Evolutionary conservation across 2,113 vertebrate genomes (phyloP), one percentile per base, ranked within the genome.

Genomic region (Calonectris borealis): DNA sequence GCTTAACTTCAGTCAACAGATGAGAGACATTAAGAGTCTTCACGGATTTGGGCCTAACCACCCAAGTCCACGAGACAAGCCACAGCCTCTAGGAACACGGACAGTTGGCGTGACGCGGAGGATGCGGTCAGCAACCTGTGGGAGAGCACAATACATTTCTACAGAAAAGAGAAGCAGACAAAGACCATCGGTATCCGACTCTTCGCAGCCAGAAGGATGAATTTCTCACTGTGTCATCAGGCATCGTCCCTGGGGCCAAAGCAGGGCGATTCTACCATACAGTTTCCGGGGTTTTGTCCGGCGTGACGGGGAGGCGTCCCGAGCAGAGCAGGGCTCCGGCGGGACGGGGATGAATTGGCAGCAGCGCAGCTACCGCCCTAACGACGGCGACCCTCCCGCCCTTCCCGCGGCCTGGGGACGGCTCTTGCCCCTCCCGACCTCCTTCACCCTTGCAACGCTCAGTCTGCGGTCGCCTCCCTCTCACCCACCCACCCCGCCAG

Each of bases 81-180:
- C 29, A 9, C 16, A 2, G 49, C 2, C 31, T 6, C 7, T 2
- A 10, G 36, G 44, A 16, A 3, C 2, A 2, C 14, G 26, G 65
- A 1, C 5, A 4, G 31, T 0, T 1, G 26, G 42, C 10, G 5
- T 0, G 34, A 8, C 4, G 14, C 40, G 3, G 51, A 26, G 42
- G 71, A 55, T 1, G 26, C 38, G 4, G 4, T 4, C 0, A 38
- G 38, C 64, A 34, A 3, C 42, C 61, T 52, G 9, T 2, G 2
- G 62, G 48, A 16, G 22, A 52, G 13, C 72, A 40, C 42, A 15
- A 7, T 1, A 2, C 18, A 0, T 15, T 34, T 9, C 52, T 10
- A 4, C 18, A 0, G 62, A 40, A 40, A 13, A 40, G 10, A 42
- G 44, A 42, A 29, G 22, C 38, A 6, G 9, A 8, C 32, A 44